Evolutionary conservation across 2,797 vertebrate species (phyloP), one percentile per base, ranked within the genome.

Genomic region (Glossophaga mutica): DNA sequence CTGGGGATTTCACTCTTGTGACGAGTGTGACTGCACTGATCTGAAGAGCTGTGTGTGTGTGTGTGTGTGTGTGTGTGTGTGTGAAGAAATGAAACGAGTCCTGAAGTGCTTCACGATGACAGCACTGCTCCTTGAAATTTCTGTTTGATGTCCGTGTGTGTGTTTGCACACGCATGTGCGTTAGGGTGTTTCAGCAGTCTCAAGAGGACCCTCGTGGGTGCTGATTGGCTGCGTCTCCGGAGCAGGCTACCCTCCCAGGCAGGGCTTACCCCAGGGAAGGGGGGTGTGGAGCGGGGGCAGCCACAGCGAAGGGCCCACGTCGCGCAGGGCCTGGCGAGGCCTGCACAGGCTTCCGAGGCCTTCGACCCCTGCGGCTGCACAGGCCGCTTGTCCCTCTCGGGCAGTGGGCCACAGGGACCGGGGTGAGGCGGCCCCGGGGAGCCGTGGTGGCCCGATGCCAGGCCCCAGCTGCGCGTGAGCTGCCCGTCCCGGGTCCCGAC

Each of bases 241-340:
- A 52, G 10, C 62, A 21, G 22, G 9, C 67, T 11, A 16, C 5
- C 8, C 29, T 48, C 4, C 9, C 50, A 42, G 44, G 32, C 12
- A 24, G 34, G 65, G 16, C 37, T 55, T n/a, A 4, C 37, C 82
- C 10, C 46, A 34, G 46, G 37, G 55, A 7, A 32, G n/a, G 46
- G 24, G 5, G 37, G 2, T 5, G 32, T 0, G 32, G 67, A 39
- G 32, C 1, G 52, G 52, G 19, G 21, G n/a, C 24, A 71, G 1
- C 4, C 14, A 1, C 29, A 50, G 12, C 29, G 9, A 57, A 18
- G 2, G 32, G 14, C 0, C 44, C 12, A 1, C 6, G 32, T 39
- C 32, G 44, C 29, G 8, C 37, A 10, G 44, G 6, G 39, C 24
- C 71, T 21, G 46, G 37, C 50, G 10, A n/a, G 32, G 5, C 32